Conservation (phyloP, 2,797 vertebrate species). For the Oreochromis grahami region DNA sequence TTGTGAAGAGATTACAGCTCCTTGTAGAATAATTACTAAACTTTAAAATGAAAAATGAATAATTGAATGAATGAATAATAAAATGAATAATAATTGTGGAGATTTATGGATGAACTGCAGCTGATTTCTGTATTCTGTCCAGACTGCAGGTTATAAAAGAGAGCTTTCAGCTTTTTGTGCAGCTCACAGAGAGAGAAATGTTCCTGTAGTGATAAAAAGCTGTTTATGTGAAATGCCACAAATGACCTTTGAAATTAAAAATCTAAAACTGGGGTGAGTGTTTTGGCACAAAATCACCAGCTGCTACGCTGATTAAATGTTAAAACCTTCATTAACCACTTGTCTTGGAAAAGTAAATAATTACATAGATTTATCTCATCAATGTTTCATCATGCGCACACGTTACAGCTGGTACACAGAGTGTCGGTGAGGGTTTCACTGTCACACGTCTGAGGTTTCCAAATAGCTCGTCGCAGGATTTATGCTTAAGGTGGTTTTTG, state of each 20-base stretch:
- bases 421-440: neutral
- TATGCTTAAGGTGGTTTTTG: neutral
- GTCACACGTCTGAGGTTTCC: neutral
- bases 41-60: neutral
- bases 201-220: neutral
- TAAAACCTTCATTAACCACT: conserved; percentile 11
- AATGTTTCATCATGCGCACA: neutral
- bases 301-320: conserved; percentile 43
- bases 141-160: neutral
- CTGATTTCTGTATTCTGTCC: neutral
- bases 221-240: neutral
- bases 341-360: neutral
- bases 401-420: neutral
- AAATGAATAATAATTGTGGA: too few species aligned
- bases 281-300: neutral
- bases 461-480: neutral
- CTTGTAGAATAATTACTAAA: neutral
- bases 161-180: neutral
- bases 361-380: neutral
- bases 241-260: neutral
- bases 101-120: neutral
- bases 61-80: too few species aligned
- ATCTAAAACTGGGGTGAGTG: neutral
- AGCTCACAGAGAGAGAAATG: neutral
- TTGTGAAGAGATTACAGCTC: neutral